These are phyloP conservation scores for Pteria penguin DNA, from an alignment of 2,888 invertebrate genomes.

Conservation along the genomic window DNA sequence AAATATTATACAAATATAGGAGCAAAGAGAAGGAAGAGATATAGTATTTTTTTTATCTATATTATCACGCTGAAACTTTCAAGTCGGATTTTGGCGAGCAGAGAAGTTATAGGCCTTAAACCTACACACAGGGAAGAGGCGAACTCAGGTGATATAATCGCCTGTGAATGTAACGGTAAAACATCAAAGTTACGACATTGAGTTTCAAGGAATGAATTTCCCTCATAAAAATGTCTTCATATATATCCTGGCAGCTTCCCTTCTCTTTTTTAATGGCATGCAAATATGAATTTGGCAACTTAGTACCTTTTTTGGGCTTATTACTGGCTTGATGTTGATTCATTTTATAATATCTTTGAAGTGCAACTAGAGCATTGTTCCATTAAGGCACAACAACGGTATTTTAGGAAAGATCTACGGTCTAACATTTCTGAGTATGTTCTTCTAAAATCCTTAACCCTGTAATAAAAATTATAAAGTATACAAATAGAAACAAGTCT, in stretches of 20 bases:
- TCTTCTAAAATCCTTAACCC: conserved; percentile 40
- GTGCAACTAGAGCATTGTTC: conserved; percentile 29
- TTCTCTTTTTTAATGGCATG: conserved; percentile 10
- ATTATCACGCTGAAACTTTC: too few species aligned
- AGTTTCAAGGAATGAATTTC: conserved; percentile 37
- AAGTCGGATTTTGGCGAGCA: too few species aligned
- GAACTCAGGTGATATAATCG: too few species aligned
- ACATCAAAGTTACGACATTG: conserved; percentile 32
- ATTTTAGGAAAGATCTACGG: conserved; percentile 27
- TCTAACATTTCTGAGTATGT: conserved; percentile 27
- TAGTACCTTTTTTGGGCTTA: conserved; percentile 28
- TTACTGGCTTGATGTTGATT: not conserved
- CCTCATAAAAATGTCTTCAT: conserved; percentile 32
- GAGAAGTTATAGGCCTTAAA: too few species aligned
- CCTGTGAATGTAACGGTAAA: conserved; percentile 34
- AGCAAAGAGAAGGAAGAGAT: too few species aligned
- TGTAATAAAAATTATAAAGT: not conserved
- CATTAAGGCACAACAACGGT: conserved; percentile 35
- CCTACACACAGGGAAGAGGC: too few species aligned
- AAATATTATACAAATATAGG: too few species aligned
- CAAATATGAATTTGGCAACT: conserved; percentile 35
- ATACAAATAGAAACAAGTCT: too few species aligned
- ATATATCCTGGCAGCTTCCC: conserved; percentile 28
- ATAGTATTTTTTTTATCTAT: too few species aligned
- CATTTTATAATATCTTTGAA: conserved; percentile 15